Base-by-base conservation (phyloP, 2,113 vertebrate genomes). In the Pipra filicauda region DNA sequence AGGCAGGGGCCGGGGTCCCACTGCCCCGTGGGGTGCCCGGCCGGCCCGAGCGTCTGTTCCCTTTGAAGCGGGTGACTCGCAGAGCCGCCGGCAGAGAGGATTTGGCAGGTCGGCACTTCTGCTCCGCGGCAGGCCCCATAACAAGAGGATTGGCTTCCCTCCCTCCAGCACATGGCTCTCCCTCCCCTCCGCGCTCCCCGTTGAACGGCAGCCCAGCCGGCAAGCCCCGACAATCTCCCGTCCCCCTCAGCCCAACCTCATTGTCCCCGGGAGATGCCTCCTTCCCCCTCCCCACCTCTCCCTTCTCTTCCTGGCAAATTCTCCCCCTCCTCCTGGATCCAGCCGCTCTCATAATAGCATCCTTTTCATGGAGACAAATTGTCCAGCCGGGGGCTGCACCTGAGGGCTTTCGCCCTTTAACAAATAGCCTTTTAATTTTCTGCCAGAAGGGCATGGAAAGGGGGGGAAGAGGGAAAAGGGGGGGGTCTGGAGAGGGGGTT, bases 381-480 rank as follows among this genome's bases (percentile, higher is more conserved):
- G 98, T 98, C 98, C 98, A 98, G 98, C 98, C 97, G 94, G 96
- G 95, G 97, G 98, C 98, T 96, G 98, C 98, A 98, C 98, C 98
- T 98, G 98, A 98, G 98, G 98, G 97, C 98, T 98, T 98, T 97
- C 97, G 97, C 98, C 98, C 98, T 98, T 98, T 98, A 98, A 98
- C 98, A 98, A 98, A 98, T 98, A 98, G 98, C 97, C 98, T 98
- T 98, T 98, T 98, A 98, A 98, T 98, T 98, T 98, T 98, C 98
- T 98, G 98, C 98, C 98, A 98, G 98, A 98, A 98, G 98, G 98
- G 97, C 98, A 97, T 89, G 95, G 93, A 52, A 79, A 41, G 66
- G 66, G 85, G 91, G 79, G 72, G 61, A 35, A 35, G 70, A 31
- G 75, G 65, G 59, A 23, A 87, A 35, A 88, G 91, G 83, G 96